Evolutionary conservation across 2,888 invertebrate species (phyloP), one percentile per base, ranked within the genome.

Genomic region (Theodoxus fluviatilis): DNA sequence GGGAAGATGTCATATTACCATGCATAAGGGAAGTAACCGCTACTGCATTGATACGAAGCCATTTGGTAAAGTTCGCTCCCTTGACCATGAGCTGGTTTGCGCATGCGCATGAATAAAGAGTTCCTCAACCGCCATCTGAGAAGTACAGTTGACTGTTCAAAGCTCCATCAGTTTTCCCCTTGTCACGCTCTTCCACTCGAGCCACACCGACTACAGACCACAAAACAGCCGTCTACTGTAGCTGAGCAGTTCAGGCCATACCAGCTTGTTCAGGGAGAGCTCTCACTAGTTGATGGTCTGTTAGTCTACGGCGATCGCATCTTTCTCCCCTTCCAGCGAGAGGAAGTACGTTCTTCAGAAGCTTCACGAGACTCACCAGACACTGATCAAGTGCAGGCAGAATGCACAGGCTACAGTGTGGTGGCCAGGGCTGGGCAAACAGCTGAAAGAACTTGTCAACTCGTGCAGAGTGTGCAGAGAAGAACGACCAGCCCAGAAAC

Each of bases 291-390:
- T 1, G 31, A 43, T 22, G 61, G 68, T 0, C 15, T 61, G 35
- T 0, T 68, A 25, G 68, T 68, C 12, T 61, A 38, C 25, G 25
- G 35, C 18, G 12, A 33, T 4, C 2, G 47, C 1, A 61, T 68
- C n/a, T 40, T 68, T 1, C 59, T 68, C 1, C 68, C n/a, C 68
- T 1, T 4, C 7, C 7, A 28, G 18, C 3, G 33, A 57, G 31
- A n/a, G 61, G 1, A 2, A 43, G 33, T 9, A 61, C n/a, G 47
- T 61, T 12, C 35, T 68, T 0, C 33, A 28, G 12, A 28, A 68
- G 47, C 40, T 61, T 0, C 68, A 68, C 15, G 59, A 68, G 35
- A 28, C 68, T 3, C 68, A 68, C 18, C 68, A 68, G 22, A 47
- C 59, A 2, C 61, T 61, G 4, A 2, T 28, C 35, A 68, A 68